Evolutionary conservation across 2,888 invertebrate species (phyloP), one percentile per base, ranked within the genome.

Genomic region (Stenolophus ochropezus): DNA sequence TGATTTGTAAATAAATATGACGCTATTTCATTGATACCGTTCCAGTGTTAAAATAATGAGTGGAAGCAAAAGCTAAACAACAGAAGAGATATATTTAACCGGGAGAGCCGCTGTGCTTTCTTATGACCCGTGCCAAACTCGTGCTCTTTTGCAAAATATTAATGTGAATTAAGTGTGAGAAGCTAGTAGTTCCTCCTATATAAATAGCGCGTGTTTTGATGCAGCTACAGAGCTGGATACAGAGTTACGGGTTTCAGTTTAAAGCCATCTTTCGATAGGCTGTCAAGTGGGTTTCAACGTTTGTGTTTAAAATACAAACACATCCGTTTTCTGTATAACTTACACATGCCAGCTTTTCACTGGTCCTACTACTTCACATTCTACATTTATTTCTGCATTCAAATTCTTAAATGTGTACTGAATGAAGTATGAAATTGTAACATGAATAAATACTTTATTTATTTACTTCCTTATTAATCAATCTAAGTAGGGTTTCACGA

Each of bases 281-380:
- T 79, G 79, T 79, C 79, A 49, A 51, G 65, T 14, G 69, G 11
- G 71, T 79, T 79, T 79, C 79, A 79, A 53, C 79, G 65, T 49
- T 53, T 51, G 51, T 47, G 65, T 65, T 65, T 79, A 51, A 49
- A 71, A 71, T 51, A 79, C 79, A 79, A 79, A 79, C 79, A 53
- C 20, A 61, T 78, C 65, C 78, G 65, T 78, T 78, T 79, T 71
- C 21, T 69, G 51, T 79, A 53, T 51, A 79, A 69, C 16, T 69
- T 79, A 4, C 51, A 25, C 11, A 79, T 33, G 42, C 65, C 33
- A 33, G 33, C 0, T 8, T 69, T 33, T 69, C 33, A 33, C 3
- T 49, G 23, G 21, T 47, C 21, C 14, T 49, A 73, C 73, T 73
- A 23, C 33, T 42, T 42, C 33, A 42, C 1, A n/a, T n/a, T n/a